Base-by-base conservation (phyloP, 2,888 invertebrate genomes). In the Eurytoma adleriae region DNA sequence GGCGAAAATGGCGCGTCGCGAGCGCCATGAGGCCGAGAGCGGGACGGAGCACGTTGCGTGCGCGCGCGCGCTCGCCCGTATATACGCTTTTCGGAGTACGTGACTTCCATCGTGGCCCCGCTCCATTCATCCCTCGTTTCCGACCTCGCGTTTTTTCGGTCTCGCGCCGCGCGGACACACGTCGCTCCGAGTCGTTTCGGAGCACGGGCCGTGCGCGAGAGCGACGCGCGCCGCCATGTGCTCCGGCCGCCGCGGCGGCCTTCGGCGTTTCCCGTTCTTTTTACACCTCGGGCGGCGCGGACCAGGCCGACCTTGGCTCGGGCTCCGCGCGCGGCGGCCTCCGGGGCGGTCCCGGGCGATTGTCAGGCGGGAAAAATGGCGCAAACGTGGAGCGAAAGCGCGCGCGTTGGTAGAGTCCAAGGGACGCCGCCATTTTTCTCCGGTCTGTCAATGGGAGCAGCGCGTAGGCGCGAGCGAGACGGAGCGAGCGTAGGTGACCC, bases 381-480 rank as follows among this genome's bases (percentile, higher is more conserved):
- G 48, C 20, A 16, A 69, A 62, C 69, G 62, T 57, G 69, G 52
- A 16, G 14, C 50, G 61, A 59, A 81, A 74, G 73, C 78, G 66
- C 62, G 77, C 76, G 79, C 77, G 73, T 79, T 76, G 73, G 72
- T 69, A 18, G 70, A 70, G 66, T 75, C 78, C 69, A 73, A 81
- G 81, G 82, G 79, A 82, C 79, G 77, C 79, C 82, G 81, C 81
- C 81, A 81, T 81, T 78, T 78, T 70, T 61, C 50, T 30, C 57
- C 50, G 67, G 70, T 14, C 78, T 78, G 78, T 78, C 79, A 73
- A 40, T 40, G 40, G 40, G 40, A 40, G 40, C 40, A 40, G 40
- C 40, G 40, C 40, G 40, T 40, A 40, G 24, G 54, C n/a, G 54
- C n/a, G 10, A 40, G 40, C 40, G 40, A 40, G 40, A 40, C 0